A percentile compares a stretch with the other conserved stretches of the same genome.
Conservation (phyloP, 2,888 invertebrate species). For the Neoaliturus tenellus region DNA sequence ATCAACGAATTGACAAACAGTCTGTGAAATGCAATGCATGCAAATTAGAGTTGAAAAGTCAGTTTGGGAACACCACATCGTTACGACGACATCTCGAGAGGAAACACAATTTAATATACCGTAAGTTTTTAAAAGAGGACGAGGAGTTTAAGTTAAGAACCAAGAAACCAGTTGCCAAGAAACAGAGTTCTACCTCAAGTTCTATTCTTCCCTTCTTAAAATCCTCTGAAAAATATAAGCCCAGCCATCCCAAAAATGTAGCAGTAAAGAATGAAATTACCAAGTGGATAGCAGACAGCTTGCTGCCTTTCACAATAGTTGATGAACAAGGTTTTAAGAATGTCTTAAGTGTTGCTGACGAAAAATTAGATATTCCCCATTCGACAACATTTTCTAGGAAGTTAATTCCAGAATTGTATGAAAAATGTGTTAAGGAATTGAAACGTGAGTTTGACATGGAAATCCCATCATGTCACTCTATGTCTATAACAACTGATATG, state of each 20-base stretch:
- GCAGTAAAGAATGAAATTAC: background rate
- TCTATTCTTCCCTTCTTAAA: background rate
- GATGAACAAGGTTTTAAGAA: slow-evolving; percentile 1
- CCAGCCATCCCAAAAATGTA: background rate
- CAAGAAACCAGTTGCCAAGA: background rate
- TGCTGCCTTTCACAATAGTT: background rate
- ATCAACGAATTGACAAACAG: background rate
- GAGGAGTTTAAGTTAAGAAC: background rate
- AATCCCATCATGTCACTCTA: background rate
- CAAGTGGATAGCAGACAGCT: background rate
- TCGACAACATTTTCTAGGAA: background rate
- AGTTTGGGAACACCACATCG: background rate
- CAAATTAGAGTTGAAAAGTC: background rate
- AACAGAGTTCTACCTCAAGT: background rate
- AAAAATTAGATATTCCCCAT: background rate
- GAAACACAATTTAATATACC: background rate
- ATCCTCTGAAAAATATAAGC: background rate
- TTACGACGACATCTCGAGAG: background rate
- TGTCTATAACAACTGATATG: background rate
- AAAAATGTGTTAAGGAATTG: background rate
- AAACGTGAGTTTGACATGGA: background rate
- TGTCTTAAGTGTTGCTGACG: background rate
- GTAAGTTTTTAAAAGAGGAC: background rate
- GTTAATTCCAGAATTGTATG: background rate
- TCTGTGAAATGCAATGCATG: background rate